Conservation (phyloP, 2,888 invertebrate species). For the Tethea ocularis region DNA sequence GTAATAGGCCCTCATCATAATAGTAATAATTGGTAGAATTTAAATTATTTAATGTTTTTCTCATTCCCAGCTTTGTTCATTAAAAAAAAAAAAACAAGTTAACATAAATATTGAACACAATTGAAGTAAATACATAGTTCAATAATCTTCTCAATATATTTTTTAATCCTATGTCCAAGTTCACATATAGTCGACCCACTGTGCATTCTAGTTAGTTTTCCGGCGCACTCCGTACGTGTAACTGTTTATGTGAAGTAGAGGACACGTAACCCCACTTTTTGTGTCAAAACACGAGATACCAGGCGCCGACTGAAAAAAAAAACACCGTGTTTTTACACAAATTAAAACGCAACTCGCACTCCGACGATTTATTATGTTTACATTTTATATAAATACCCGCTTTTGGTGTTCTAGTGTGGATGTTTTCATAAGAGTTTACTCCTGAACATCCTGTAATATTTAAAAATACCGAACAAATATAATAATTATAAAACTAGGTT, state of each 20-base stretch:
- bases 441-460: too few relatives aligned
- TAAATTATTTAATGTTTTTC: too few relatives aligned
- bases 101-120: too few relatives aligned
- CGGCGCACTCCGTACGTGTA: neutral
- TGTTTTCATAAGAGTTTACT: neutral
- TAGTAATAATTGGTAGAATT: too few relatives aligned
- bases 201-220: neutral
- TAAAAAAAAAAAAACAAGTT: too few relatives aligned
- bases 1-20: too few relatives aligned
- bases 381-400: conserved; percentile 4
- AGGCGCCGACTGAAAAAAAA: neutral
- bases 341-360: conserved; percentile 18
- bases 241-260: neutral
- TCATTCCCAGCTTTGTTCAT: too few relatives aligned
- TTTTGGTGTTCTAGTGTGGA: neutral
- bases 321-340: conserved; percentile 3
- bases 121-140: too few relatives aligned
- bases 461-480: too few relatives aligned
- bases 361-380: conserved; percentile 16
- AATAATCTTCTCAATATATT: too few relatives aligned
- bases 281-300: neutral
- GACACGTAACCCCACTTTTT: neutral
- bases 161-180: neutral
- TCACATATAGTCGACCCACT: neutral
- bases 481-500: too few relatives aligned